Conservation (phyloP, 2,797 vertebrate species). For the Toxotes lorentzi region DNA sequence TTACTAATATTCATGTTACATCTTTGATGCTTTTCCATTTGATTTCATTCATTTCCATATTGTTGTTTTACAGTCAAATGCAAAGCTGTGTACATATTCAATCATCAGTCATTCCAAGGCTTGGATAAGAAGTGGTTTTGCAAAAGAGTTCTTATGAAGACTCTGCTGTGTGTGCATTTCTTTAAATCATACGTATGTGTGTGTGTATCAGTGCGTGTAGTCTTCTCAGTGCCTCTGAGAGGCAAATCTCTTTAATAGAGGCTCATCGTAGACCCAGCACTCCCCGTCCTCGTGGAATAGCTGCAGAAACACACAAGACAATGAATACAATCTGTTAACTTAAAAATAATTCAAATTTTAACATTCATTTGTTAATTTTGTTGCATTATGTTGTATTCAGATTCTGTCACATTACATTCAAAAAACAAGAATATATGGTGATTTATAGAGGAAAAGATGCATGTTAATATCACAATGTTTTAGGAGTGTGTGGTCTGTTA, state of each 20-base stretch:
- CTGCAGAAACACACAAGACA: constrained; percentile 79
- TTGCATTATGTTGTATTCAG: background rate
- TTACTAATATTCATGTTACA: constrained; percentile 73
- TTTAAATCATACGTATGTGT: constrained; percentile 57
- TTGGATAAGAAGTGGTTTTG: constrained; percentile 83
- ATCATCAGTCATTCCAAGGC: constrained; percentile 86
- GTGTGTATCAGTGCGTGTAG: constrained; percentile 34
- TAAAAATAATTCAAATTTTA: background rate
- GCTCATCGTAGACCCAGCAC: constrained; percentile 98
- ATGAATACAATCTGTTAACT: background rate
- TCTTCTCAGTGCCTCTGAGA: constrained; percentile 88
- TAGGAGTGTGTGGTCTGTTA: background rate
- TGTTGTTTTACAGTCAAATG: constrained; percentile 82
- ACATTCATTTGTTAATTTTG: background rate
- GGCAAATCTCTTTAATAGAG: constrained; percentile 93
- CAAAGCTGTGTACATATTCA: constrained; percentile 85
- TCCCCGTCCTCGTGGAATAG: constrained; percentile 98
- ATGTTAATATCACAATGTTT: background rate
- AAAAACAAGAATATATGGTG: background rate
- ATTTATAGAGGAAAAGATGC: background rate
- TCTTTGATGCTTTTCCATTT: constrained; percentile 69
- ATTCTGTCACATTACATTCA: background rate
- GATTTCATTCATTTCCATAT: constrained; percentile 80
- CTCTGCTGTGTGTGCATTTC: constrained; percentile 77
- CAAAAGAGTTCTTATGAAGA: constrained; percentile 88